These are phyloP conservation scores for Alentia gelatinosa DNA, from an alignment of 2,888 invertebrate species.

Conservation along the genomic window DNA sequence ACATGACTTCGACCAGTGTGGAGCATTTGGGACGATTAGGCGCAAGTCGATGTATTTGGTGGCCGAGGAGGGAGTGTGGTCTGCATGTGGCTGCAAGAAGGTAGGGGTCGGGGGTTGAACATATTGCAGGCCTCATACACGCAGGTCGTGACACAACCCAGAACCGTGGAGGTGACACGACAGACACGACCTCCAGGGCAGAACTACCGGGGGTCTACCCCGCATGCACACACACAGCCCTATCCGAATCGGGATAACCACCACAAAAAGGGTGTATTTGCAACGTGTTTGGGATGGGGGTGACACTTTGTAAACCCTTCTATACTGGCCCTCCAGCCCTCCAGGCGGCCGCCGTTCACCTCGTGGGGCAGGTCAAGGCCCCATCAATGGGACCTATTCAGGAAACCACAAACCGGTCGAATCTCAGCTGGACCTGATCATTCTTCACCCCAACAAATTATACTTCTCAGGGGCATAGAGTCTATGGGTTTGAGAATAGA, in stretches of 20 bases:
- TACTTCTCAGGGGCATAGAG: background rate
- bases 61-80: background rate
- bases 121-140: background rate
- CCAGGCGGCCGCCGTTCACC: background rate
- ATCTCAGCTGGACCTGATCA: background rate
- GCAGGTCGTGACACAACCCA: constrained; percentile 11
- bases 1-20: too few species aligned
- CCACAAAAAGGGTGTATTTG: background rate
- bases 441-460: background rate
- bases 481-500: background rate
- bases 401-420: background rate
- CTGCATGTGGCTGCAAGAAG: background rate
- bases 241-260: background rate
- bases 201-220: background rate
- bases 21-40: too few species aligned
- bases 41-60: too few species aligned
- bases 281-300: background rate
- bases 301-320: background rate
- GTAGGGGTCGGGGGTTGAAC: background rate
- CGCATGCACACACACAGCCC: background rate
- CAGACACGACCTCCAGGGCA: background rate
- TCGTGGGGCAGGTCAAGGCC: background rate
- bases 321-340: background rate
- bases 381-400: background rate
- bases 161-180: constrained; percentile 15